Percentiles rank a stretch among this genome's conserved stretches.
Evolutionary conservation across 2,888 invertebrate species (phyloP).

Genomic region (Scaptomyza cyrtandrae): DNA sequence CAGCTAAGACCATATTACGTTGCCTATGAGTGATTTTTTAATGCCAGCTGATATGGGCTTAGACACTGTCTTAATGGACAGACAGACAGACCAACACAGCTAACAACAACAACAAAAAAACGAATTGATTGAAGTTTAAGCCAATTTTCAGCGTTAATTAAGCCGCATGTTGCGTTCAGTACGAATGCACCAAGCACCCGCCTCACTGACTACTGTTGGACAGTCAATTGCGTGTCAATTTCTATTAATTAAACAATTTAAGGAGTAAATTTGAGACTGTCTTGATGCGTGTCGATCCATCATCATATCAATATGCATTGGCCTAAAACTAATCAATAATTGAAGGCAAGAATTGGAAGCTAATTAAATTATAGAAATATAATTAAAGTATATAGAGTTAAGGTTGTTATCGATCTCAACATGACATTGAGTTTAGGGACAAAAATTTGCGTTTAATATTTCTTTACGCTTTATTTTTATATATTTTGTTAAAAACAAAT

Average conservation of each 20-base stretch:
- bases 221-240: conserved; percentile 36
- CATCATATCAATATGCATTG: conserved; percentile 23
- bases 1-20: conserved; percentile 40
- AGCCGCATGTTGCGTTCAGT: conserved; percentile 54
- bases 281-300: conserved; percentile 38
- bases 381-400: no score
- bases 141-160: conserved; percentile 55
- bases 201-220: not conserved
- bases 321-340: conserved; percentile 27
- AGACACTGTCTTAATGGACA: conserved; percentile 1
- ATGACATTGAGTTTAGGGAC: no score
- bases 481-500: no score
- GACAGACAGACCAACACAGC: conserved; percentile 13
- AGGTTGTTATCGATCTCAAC: not conserved
- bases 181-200: conserved; percentile 4
- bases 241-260: conserved; percentile 56
- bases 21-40: conserved; percentile 56
- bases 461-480: no score
- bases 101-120: conserved; percentile 14
- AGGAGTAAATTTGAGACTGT: conserved; percentile 27
- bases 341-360: not conserved
- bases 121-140: conserved; percentile 34
- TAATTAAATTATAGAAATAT: not conserved
- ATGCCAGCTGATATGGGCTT: conserved; percentile 31
- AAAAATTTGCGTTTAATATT: no score